Conservation (phyloP, 2,888 invertebrate genomes). For the Polyommatus iphigenia region DNA sequence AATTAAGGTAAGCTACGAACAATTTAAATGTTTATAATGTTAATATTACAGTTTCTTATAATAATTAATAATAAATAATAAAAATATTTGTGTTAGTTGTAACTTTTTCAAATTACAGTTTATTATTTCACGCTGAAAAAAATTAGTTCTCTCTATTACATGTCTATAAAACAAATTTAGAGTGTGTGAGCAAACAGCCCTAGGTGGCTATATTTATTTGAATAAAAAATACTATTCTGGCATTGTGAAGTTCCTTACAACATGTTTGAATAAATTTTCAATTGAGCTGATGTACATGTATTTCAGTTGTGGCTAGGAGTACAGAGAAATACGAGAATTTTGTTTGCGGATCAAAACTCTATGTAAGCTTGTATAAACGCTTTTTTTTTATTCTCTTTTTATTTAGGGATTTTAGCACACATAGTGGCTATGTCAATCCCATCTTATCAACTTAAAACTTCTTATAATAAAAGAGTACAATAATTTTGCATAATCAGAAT, state of each 20-base stretch:
- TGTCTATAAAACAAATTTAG: not conserved
- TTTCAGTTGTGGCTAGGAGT: not conserved
- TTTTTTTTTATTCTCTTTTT: no score
- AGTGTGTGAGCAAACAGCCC: not conserved
- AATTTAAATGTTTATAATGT: not conserved
- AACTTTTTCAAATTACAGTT: not conserved
- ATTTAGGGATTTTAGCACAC: no score
- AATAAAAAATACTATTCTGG: not conserved
- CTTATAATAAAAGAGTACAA: no score
- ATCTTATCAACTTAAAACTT: no score
- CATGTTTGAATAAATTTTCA: not conserved
- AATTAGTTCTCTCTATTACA: not conserved
- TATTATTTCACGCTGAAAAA: not conserved
- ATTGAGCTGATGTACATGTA: not conserved
- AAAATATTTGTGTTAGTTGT: no score
- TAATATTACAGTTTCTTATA: no score
- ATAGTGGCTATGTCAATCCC: no score
- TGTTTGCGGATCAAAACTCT: not conserved
- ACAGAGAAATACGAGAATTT: not conserved
- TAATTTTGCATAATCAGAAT: no score
- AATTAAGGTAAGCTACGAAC: not conserved
- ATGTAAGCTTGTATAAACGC: not conserved
- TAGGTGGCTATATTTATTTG: not conserved
- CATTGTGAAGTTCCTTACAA: not conserved
- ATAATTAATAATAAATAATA: no score